phyloP scores from a whole-genome alignment of 1,140 invertebrate species.

The Achroia grisella region DNA sequence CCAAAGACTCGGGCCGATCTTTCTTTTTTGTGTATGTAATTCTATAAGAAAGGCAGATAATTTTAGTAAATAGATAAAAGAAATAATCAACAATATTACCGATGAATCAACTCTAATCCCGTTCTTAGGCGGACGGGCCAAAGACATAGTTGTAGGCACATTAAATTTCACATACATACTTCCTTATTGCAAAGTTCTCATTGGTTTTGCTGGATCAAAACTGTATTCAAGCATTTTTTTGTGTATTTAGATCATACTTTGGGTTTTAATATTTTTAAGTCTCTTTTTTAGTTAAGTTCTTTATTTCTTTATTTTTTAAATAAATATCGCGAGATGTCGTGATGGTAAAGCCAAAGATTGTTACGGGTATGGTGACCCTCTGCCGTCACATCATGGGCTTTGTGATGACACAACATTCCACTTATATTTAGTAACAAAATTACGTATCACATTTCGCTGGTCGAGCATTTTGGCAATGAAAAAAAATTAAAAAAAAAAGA shows the following conservation, averaged over 20 bases:
- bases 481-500: neutral
- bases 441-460: conserved; percentile 5
- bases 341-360: conserved; percentile 75
- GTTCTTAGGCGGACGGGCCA: too few relatives aligned
- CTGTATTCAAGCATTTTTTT: conserved; percentile 30
- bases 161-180: neutral
- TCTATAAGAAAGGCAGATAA: conserved; percentile 16
- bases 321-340: conserved; percentile 66
- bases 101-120: too few relatives aligned
- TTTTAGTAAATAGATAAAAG: too few relatives aligned
- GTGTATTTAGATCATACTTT: conserved; percentile 30
- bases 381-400: conserved; percentile 64
- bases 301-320: conserved; percentile 42
- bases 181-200: too few relatives aligned
- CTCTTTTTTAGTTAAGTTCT: conserved; percentile 26
- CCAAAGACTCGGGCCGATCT: conserved; percentile 41
- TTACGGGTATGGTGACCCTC: conserved; percentile 74
- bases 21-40: conserved; percentile 32
- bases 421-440: neutral
- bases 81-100: too few relatives aligned
- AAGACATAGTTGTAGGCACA: conserved; percentile 8
- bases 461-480: conserved; percentile 3
- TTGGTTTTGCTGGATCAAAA: conserved; percentile 31
- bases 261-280: conserved; percentile 21
- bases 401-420: conserved; percentile 38